Conservation (phyloP, 2,797 vertebrate species). For the Okamejei kenojei region DNA sequence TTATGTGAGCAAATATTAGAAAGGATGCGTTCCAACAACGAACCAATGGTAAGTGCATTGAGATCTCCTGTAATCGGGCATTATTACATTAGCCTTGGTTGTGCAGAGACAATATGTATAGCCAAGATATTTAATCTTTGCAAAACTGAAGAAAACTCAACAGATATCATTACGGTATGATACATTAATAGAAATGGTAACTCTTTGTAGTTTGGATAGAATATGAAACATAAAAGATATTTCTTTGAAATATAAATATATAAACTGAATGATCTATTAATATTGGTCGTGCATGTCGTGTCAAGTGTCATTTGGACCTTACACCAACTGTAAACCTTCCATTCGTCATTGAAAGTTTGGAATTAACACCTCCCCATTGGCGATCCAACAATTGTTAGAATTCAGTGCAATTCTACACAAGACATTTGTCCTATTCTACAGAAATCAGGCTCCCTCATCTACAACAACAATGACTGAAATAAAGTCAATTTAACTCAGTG, state of each 20-base stretch:
- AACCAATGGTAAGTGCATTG: background rate
- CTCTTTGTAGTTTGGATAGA: background rate
- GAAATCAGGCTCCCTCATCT: background rate
- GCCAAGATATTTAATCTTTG: background rate
- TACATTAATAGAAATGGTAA: slow-evolving; percentile 11
- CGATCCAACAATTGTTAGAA: background rate
- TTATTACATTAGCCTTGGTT: background rate
- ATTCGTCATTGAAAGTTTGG: background rate
- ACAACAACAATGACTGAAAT: background rate
- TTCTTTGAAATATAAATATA: slow-evolving; percentile 1
- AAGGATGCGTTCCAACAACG: no score
- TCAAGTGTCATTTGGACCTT: background rate
- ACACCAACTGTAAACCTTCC: background rate
- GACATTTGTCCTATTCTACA: background rate
- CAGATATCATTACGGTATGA: background rate
- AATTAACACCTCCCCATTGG: background rate
- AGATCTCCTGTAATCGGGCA: background rate
- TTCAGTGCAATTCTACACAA: background rate
- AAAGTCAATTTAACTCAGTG: no score
- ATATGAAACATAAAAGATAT: background rate
- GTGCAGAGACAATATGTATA: no score
- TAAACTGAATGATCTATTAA: background rate
- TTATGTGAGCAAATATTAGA: background rate
- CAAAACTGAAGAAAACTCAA: background rate
- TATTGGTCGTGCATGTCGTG: background rate